phyloP scores from a whole-genome alignment of 64 coral and sea anemone species.

The Pocillopora damicornis region DNA sequence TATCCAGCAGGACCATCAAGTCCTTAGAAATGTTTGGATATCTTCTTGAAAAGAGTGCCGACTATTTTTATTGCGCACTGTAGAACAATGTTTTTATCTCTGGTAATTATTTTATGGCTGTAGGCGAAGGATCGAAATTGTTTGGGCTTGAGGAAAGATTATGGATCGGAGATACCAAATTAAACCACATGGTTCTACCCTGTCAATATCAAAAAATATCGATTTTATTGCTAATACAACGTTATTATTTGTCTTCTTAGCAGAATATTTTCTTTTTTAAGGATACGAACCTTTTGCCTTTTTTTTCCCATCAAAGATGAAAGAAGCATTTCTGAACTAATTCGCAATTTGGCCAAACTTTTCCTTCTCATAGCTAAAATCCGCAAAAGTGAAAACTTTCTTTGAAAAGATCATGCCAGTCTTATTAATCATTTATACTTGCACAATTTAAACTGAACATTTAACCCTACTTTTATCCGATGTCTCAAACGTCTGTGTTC shows the following conservation, averaged over 20 bases:
- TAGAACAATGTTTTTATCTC: background rate
- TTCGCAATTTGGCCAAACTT: background rate
- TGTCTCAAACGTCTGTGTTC: background rate
- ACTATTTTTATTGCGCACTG: background rate
- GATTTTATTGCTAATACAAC: slow-evolving; percentile 11
- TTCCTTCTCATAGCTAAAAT: background rate
- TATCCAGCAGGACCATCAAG: background rate
- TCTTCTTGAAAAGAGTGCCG: background rate
- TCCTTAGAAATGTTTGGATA: background rate
- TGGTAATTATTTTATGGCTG: slow-evolving; percentile 1
- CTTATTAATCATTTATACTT: background rate
- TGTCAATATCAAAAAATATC: background rate
- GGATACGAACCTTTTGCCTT: background rate
- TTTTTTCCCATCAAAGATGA: background rate
- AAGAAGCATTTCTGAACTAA: background rate
- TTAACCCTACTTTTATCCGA: background rate
- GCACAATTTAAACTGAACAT: background rate
- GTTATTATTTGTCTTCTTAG: background rate
- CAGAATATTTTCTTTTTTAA: background rate
- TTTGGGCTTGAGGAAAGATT: background rate
- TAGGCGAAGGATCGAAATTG: background rate
- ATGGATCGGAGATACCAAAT: background rate
- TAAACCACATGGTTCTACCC: background rate
- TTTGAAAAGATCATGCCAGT: background rate
- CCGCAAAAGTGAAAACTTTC: background rate